Base-by-base conservation (phyloP, 64 coral and sea anemone species). In the Exaiptasia diaphana region DNA sequence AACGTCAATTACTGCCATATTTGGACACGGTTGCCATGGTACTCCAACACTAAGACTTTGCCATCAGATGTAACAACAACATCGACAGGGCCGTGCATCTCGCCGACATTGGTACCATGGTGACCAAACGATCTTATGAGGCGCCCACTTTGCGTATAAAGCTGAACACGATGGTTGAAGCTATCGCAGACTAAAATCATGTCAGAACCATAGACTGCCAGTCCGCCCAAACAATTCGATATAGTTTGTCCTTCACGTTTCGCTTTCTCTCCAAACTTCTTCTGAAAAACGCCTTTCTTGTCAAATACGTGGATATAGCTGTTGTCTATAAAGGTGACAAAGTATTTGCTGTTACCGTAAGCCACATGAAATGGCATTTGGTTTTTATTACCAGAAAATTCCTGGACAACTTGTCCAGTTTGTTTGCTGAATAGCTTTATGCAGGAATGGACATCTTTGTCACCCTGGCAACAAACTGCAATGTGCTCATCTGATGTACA, bases 131-230 rank as follows among this genome's bases (percentile, higher is more conserved):
- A 44, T 1, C 33, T 36, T 42, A 84, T 24, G 18, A 72, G 21
- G 14, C 27, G 40, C 15, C 81, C 81, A 20, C 73, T 68, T 20
- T 33, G 38, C 21, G 68, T 84, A 8, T 38, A 74, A 22, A 84
- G 49, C 34, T 84, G 67, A 38, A 84, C 24, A 28, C 81, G 81
- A 18, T 54, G 15, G 20, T 9, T 71, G 0, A 54, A n/a, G 42
- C 4, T 59, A 55, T 84, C 81, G n/a, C 81, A 84, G 56, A 74
- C 81, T 1, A 84, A 39, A 15, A 84, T 39, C 37, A 28, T 84
- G 37, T 84, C 71, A n/a, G 32, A 71, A 62, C 58, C 58, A 62
- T 62, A 62, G 34, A 62, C 58, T 30, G 58, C 58, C 25, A 62
- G 58, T 6, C 58, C 58, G 17, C 58, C 9, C 17, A 62, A 10